Conservation (phyloP, 2,888 invertebrate species). For the Rhaphigaster nebulosa region DNA sequence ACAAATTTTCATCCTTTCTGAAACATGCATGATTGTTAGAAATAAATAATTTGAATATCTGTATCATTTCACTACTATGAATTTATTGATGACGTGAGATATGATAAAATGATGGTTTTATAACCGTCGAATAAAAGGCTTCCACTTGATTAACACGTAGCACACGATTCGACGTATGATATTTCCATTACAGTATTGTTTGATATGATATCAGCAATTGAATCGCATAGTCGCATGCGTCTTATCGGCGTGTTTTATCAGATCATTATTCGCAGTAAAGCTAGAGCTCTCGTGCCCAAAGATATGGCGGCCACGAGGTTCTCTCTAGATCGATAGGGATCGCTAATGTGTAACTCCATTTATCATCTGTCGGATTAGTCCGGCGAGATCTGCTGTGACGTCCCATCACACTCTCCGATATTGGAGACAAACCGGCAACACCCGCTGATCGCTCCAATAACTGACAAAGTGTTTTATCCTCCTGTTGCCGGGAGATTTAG, state of each 20-base stretch:
- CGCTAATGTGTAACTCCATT: conserved; percentile 11
- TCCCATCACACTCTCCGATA: neutral
- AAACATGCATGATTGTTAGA: too few relatives aligned
- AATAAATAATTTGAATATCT: too few relatives aligned
- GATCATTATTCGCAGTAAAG: neutral
- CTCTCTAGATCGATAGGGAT: neutral
- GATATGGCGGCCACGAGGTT: neutral
- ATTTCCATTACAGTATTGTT: neutral
- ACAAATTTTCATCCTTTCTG: too few relatives aligned
- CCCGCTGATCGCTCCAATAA: neutral
- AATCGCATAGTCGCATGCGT: neutral
- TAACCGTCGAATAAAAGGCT: neutral
- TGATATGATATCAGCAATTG: neutral
- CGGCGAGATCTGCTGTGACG: neutral
- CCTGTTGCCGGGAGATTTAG: conserved; percentile 4
- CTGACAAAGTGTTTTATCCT: neutral
- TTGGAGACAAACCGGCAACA: neutral
- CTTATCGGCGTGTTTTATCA: neutral
- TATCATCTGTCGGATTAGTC: conserved; percentile 24
- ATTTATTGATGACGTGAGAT: neutral
- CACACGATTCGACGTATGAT: too few relatives aligned
- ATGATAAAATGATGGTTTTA: neutral
- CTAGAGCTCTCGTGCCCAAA: neutral
- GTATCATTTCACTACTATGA: neutral
- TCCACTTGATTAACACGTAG: neutral